Percentiles rank a stretch among this genome's conserved stretches.
phyloP scores from a whole-genome alignment of 2,797 vertebrate genomes.

The Enteromius paludinosus region DNA sequence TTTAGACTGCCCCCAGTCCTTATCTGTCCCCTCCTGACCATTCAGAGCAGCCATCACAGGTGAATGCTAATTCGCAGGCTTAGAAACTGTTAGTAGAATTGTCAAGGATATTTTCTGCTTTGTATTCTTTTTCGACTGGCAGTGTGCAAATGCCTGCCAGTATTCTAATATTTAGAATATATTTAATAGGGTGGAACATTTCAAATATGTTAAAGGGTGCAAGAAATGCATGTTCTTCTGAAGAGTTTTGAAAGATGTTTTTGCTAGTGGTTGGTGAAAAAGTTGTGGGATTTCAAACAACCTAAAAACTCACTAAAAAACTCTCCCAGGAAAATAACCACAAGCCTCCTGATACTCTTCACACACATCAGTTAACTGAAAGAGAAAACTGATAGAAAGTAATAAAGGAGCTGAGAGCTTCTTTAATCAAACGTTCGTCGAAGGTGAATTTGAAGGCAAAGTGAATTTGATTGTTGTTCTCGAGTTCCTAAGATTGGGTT shows the following conservation, averaged over 20 bases:
- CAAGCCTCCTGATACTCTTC: background rate
- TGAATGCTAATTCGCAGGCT: background rate
- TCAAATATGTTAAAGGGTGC: background rate
- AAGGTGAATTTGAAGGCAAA: slow-evolving; percentile 16
- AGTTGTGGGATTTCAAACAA: too few relatives aligned
- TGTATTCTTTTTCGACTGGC: too few relatives aligned
- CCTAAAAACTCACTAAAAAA: background rate
- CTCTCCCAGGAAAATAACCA: background rate
- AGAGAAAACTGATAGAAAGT: background rate
- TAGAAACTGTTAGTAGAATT: background rate
- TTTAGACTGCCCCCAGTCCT: background rate
- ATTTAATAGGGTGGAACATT: background rate
- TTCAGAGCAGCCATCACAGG: background rate
- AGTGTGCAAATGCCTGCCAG: background rate
- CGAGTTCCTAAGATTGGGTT: background rate
- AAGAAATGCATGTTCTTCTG: background rate
- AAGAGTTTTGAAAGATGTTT: slow-evolving; percentile 6
- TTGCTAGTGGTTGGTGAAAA: background rate
- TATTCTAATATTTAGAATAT: background rate
- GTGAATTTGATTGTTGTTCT: slow-evolving; percentile 2
- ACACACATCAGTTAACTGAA: background rate
- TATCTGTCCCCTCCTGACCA: background rate
- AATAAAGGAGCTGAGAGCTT: background rate
- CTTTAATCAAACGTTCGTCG: slow-evolving; percentile 12
- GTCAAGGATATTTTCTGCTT: background rate